Evolutionary conservation across 2,113 vertebrate genomes (phyloP).

Genomic region (Hirundichthys speculiger): DNA sequence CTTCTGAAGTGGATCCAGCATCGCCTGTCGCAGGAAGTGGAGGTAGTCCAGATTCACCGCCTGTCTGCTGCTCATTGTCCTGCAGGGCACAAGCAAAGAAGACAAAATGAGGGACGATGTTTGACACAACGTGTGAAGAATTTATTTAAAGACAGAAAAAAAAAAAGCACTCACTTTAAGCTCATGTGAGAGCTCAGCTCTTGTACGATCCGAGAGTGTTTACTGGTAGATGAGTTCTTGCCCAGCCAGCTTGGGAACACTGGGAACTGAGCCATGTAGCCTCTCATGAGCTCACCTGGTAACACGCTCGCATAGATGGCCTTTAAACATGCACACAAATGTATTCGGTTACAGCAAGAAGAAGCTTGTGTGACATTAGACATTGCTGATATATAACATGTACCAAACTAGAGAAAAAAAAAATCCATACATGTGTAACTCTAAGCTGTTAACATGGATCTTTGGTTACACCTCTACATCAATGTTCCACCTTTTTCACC

Average conservation of each 20-base stretch:
- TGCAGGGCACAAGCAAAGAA: constrained; percentile 51
- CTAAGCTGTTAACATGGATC: too few relatives aligned
- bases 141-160: too few relatives aligned
- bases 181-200: constrained; percentile 93
- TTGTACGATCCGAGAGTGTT: constrained; percentile 89
- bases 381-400: too few relatives aligned
- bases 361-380: too few relatives aligned
- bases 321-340: constrained; percentile 69
- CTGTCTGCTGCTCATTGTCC: constrained; percentile 87
- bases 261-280: constrained; percentile 93
- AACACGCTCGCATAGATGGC: constrained; percentile 96
- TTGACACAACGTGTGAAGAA: neutral
- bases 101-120: neutral
- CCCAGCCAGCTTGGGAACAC: constrained; percentile 96
- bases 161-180: constrained; percentile 83
- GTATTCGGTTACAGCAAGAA: too few relatives aligned
- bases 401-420: too few relatives aligned
- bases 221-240: constrained; percentile 89
- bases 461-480: too few relatives aligned
- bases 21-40: constrained; percentile 82
- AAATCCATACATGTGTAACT: too few relatives aligned
- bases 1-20: constrained; percentile 85
- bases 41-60: constrained; percentile 93
- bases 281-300: constrained; percentile 96
- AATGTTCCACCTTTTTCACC: too few relatives aligned